phyloP scores from a whole-genome alignment of 2,113 vertebrate genomes.

The Tragelaphus buxtoni region DNA sequence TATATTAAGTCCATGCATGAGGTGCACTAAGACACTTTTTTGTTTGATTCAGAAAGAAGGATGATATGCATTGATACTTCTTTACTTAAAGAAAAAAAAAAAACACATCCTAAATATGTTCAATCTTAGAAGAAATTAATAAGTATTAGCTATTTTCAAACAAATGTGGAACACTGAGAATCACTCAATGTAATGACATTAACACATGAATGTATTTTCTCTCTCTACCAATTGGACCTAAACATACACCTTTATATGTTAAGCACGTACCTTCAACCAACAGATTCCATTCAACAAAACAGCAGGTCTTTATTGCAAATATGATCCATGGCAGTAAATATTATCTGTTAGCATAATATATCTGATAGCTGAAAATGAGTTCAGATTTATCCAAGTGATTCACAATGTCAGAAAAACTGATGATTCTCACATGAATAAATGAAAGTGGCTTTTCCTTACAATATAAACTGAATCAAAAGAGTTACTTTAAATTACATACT shows the following conservation, averaged over 20 bases:
- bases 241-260: background rate
- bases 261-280: background rate
- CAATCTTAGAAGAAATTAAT: background rate
- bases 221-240: background rate
- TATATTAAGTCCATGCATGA: constrained; percentile 41
- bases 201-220: background rate
- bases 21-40: constrained; percentile 50
- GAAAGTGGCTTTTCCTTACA: background rate
- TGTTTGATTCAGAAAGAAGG: constrained; percentile 14
- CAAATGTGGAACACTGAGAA: constrained; percentile 19
- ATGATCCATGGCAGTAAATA: constrained; percentile 21
- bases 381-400: constrained; percentile 65
- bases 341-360: constrained; percentile 49
- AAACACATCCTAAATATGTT: background rate
- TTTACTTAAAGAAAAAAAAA: constrained; percentile 54
- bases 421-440: background rate
- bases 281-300: background rate
- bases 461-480: constrained; percentile 33
- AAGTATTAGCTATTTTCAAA: constrained; percentile 55
- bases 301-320: constrained; percentile 47
- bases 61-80: background rate
- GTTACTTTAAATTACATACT: constrained; percentile 32
- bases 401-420: constrained; percentile 65
- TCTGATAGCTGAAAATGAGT: constrained; percentile 45
- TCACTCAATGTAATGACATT: background rate